Conservation (phyloP, 2,888 invertebrate species). For the Seladonia tumulorum region DNA sequence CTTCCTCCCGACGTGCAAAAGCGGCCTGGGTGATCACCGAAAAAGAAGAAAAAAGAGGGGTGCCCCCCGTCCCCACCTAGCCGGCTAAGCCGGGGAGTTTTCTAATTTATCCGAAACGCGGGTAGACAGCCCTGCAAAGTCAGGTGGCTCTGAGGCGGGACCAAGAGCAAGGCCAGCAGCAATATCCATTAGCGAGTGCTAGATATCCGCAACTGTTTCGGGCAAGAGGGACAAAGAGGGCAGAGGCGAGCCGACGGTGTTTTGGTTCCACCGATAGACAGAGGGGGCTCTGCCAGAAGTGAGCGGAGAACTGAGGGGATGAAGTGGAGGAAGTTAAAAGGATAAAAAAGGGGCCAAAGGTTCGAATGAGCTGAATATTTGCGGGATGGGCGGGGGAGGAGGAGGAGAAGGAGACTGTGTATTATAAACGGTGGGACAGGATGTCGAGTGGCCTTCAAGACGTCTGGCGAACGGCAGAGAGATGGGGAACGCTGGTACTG, state of each 20-base stretch:
- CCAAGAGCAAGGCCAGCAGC: conserved; percentile 70
- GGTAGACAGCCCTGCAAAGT: conserved; percentile 62
- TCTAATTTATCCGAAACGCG: conserved; percentile 76
- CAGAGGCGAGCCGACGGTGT: conserved; percentile 20
- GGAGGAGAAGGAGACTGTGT: conserved; percentile 35
- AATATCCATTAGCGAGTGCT: conserved; percentile 73
- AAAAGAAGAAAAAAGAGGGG: conserved; percentile 38
- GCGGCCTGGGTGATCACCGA: conserved; percentile 62
- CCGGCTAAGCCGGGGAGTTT: conserved; percentile 64
- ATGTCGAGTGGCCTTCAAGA: conserved; percentile 47
- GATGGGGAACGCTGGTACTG: conserved; percentile 9
- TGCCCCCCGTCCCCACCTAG: not conserved
- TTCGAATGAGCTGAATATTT: conserved; percentile 22
- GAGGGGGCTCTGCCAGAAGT: conserved; percentile 45
- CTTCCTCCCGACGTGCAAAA: conserved; percentile 66
- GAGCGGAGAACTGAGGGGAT: conserved; percentile 38
- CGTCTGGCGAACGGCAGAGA: conserved; percentile 17
- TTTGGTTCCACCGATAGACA: conserved; percentile 53
- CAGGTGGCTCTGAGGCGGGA: conserved; percentile 57
- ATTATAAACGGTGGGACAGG: conserved; percentile 55
- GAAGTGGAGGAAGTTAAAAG: conserved; percentile 59
- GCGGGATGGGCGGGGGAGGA: conserved; percentile 21
- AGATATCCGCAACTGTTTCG: conserved; percentile 63
- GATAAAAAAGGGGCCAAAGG: conserved; percentile 50
- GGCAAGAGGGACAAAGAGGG: conserved; percentile 17